phyloP scores from a whole-genome alignment of 2,113 vertebrate genomes.

The Sander vitreus region DNA sequence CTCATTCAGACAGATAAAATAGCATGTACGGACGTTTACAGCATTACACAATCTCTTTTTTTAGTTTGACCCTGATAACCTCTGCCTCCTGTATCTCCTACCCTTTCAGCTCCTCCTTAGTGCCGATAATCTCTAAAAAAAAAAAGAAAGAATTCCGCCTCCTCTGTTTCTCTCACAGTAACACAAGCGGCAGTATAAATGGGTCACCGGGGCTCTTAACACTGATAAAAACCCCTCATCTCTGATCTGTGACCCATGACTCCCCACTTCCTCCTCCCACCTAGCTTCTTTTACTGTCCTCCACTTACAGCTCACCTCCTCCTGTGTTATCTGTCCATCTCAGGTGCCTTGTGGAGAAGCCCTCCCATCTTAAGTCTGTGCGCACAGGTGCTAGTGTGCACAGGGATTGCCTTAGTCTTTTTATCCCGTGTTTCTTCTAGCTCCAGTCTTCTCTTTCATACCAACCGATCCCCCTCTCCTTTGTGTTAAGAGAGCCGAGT shows the following conservation, averaged over 20 bases:
- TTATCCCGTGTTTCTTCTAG: slow-evolving; percentile 31
- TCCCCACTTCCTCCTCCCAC: slow-evolving; percentile 9
- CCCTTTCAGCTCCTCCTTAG: slow-evolving; percentile 16
- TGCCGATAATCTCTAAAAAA: slow-evolving; percentile 54
- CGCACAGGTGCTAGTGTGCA: slow-evolving; percentile 53
- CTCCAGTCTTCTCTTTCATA: slow-evolving; percentile 16
- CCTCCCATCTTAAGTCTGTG: slow-evolving; percentile 20
- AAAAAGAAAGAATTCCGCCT: no score
- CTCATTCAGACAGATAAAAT: slow-evolving; percentile 46
- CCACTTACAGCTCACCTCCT: slow-evolving; percentile 51
- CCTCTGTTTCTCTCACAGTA: slow-evolving; percentile 32
- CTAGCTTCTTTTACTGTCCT: slow-evolving; percentile 37
- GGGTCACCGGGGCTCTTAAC: slow-evolving; percentile 66
- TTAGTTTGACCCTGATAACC: slow-evolving; percentile 11
- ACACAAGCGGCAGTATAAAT: slow-evolving; percentile 34
- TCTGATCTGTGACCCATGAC: slow-evolving; percentile 79
- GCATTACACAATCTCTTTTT: neutral
- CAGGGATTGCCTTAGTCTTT: slow-evolving; percentile 35
- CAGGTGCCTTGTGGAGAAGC: slow-evolving; percentile 22
- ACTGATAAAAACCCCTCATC: slow-evolving; percentile 71
- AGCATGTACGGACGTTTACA: slow-evolving; percentile 25
- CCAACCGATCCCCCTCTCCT: neutral
- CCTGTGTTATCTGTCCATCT: slow-evolving; percentile 59
- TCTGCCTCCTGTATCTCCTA: neutral
- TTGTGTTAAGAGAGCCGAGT: neutral